These are phyloP conservation scores for Podarcis raffonei DNA, from an alignment of 2,113 vertebrate genomes.

Conservation along the genomic window DNA sequence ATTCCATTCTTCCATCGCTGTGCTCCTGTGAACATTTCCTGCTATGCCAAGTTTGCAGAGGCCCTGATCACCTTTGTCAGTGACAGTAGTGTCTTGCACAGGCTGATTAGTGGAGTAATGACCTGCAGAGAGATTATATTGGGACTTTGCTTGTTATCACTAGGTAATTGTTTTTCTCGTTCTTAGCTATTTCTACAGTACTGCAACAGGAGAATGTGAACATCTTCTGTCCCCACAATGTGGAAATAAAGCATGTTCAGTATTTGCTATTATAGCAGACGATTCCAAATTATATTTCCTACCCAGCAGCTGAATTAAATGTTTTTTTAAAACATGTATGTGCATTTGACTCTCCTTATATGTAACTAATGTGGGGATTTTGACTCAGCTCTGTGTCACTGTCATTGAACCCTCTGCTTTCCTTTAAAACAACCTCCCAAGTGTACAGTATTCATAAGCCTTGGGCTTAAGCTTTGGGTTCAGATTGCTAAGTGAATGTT, in stretches of 20 bases:
- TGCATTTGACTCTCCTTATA: constrained; percentile 50
- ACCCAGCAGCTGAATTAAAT: constrained; percentile 51
- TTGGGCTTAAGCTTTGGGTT: background rate
- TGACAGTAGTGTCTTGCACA: constrained; percentile 95
- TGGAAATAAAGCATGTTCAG: constrained; percentile 46
- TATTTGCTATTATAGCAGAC: constrained; percentile 57
- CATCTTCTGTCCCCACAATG: constrained; percentile 63
- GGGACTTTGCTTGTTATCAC: constrained; percentile 95
- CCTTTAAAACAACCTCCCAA: constrained; percentile 6
- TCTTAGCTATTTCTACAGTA: constrained; percentile 80
- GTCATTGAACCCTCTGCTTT: background rate
- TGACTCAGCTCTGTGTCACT: constrained; percentile 28
- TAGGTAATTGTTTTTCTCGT: constrained; percentile 93
- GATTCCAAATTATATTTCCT: constrained; percentile 54
- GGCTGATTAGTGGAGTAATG: constrained; percentile 94
- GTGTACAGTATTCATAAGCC: background rate
- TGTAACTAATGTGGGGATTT: constrained; percentile 41
- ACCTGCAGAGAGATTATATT: constrained; percentile 99
- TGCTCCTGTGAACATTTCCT: constrained; percentile 95
- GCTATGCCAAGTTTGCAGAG: constrained; percentile 95
- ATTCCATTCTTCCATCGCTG: constrained; percentile 98
- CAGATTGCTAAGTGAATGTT: background rate
- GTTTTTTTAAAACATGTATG: constrained; percentile 59
- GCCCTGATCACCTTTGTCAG: constrained; percentile 96
- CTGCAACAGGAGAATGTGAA: constrained; percentile 74